Evolutionary conservation across 2,888 invertebrate genomes (phyloP).

Genomic region (Cistogaster globosa): DNA sequence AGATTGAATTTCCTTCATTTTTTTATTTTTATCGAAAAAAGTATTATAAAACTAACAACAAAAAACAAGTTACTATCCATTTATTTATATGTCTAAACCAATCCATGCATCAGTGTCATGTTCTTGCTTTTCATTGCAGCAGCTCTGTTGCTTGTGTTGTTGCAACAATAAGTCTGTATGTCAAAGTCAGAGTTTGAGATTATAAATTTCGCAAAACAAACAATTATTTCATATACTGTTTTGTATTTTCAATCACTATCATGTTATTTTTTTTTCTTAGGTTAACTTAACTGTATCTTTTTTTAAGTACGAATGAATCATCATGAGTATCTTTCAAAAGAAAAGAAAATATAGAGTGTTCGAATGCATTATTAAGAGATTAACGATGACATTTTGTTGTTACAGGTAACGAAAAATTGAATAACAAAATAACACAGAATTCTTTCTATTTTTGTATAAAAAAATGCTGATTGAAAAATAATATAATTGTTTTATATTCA

Average conservation of each 20-base stretch:
- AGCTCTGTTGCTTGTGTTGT: background rate
- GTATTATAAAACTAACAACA: constrained; percentile 17
- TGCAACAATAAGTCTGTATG: constrained; percentile 39
- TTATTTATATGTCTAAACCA: constrained; percentile 35
- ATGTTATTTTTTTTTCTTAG: background rate
- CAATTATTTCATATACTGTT: constrained; percentile 6
- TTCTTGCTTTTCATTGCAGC: background rate
- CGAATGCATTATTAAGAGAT: constrained; percentile 45
- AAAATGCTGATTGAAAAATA: constrained; percentile 47
- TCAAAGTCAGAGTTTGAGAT: constrained; percentile 35
- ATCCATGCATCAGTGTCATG: constrained; percentile 61
- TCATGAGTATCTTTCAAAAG: constrained; percentile 8
- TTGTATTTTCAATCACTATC: background rate
- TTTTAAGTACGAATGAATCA: constrained; percentile 36
- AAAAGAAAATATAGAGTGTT: background rate
- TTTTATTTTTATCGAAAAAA: background rate
- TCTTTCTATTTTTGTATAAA: background rate
- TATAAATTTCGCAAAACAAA: constrained; percentile 13
- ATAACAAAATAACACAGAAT: background rate
- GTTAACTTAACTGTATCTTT: constrained; percentile 1
- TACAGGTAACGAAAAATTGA: constrained; percentile 30
- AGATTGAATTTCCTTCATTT: background rate
- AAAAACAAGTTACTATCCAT: background rate
- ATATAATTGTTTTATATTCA: constrained; percentile 20
- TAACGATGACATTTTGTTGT: constrained; percentile 51